Evolutionary conservation across 1,140 invertebrate species (phyloP).

Genomic region (Leptinotarsa lineolata): DNA sequence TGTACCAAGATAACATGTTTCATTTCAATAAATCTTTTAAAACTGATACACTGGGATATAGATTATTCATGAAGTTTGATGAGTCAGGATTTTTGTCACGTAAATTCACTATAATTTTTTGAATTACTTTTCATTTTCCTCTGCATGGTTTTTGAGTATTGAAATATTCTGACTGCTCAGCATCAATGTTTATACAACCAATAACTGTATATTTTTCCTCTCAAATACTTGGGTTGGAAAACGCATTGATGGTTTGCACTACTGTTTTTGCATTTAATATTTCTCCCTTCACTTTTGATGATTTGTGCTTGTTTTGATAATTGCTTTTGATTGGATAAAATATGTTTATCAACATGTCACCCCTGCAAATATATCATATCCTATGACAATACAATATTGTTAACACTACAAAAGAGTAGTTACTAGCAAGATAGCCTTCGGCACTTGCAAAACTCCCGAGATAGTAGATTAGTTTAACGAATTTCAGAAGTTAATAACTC

Average conservation of each 20-base stretch:
- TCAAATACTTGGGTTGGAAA: neutral
- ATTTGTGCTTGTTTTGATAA: conserved; percentile 6
- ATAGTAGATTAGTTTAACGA: neutral
- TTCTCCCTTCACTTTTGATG: neutral
- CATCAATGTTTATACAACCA: neutral
- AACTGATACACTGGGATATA: neutral
- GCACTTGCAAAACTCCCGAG: neutral
- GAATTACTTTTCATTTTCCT: neutral
- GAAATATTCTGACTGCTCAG: neutral
- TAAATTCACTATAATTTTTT: neutral
- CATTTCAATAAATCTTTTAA: neutral
- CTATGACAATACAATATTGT: conserved; percentile 5
- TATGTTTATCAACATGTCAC: conserved; percentile 48
- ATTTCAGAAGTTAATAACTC: neutral
- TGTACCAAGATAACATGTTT: neutral
- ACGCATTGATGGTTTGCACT: neutral
- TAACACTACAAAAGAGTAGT: conserved; percentile 10
- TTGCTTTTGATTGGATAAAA: neutral
- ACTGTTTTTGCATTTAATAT: neutral
- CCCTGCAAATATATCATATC: conserved; percentile 39
- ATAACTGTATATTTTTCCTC: no score
- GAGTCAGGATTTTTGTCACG: neutral
- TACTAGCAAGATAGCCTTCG: conserved; percentile 3
- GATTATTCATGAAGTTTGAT: neutral
- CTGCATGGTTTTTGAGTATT: neutral